A percentile compares a stretch with the other conserved stretches of the same genome.
These are phyloP conservation scores for Motacilla tschutschensis DNA, from an alignment of 2,113 vertebrate genomes.

Conservation along the genomic window DNA sequence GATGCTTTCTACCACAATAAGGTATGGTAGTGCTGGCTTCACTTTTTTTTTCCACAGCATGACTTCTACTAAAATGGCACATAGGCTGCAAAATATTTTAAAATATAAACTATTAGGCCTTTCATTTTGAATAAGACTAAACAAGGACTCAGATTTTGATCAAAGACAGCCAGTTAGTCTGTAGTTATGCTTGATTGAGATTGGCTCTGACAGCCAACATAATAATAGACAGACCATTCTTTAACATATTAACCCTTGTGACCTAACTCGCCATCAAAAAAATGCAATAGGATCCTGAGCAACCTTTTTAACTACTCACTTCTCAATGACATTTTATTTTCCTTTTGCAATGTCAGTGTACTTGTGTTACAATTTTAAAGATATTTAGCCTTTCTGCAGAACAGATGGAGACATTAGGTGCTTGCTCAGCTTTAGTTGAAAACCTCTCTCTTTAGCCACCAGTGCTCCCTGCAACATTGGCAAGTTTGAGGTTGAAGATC, in stretches of 20 bases:
- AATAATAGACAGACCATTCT: constrained; percentile 57
- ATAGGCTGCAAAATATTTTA: background rate
- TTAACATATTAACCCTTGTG: constrained; percentile 67
- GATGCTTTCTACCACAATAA: background rate
- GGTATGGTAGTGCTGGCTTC: background rate
- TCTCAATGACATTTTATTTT: constrained; percentile 44
- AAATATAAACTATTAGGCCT: constrained; percentile 1
- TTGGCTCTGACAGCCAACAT: constrained; percentile 65
- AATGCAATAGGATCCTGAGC: constrained; percentile 32
- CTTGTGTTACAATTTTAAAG: constrained; percentile 47
- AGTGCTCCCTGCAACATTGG: constrained; percentile 38
- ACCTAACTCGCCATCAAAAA: constrained; percentile 66
- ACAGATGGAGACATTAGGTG: constrained; percentile 39
- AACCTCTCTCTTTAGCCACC: constrained; percentile 54
- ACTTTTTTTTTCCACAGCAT: background rate
- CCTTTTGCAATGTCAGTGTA: background rate
- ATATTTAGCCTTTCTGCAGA: constrained; percentile 41
- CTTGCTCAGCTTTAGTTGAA: constrained; percentile 42
- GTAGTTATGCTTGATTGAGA: constrained; percentile 65
- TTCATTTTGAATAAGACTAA: constrained; percentile 46
- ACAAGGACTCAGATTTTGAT: constrained; percentile 51
- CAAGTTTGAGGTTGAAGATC: constrained; percentile 31
- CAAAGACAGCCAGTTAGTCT: constrained; percentile 55
- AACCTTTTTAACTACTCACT: constrained; percentile 47
- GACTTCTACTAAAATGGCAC: background rate